Conservation (phyloP, 2,797 vertebrate species). For the Melanotaenia maccullochi region DNA sequence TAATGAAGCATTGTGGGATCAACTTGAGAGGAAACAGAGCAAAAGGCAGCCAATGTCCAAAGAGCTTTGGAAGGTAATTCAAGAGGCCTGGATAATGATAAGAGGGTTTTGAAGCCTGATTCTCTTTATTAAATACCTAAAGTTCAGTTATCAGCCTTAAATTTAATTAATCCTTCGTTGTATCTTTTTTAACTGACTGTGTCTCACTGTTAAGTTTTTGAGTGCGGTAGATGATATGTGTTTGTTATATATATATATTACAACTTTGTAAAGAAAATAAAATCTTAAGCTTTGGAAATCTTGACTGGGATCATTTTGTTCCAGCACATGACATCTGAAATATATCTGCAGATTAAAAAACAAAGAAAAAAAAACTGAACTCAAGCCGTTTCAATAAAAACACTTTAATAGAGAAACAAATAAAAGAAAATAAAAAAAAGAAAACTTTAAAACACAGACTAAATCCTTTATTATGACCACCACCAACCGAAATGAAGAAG, state of each 20-base stretch:
- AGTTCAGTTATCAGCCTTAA: neutral
- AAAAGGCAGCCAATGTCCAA: neutral
- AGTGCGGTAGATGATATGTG: slow-evolving; percentile 23
- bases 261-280: slow-evolving; percentile 69
- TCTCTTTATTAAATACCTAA: neutral
- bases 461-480: slow-evolving; percentile 82
- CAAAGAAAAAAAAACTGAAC: slow-evolving; percentile 13
- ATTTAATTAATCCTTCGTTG: neutral
- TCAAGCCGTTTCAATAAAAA: slow-evolving; percentile 73
- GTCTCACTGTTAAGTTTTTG: slow-evolving; percentile 28
- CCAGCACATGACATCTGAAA: neutral
- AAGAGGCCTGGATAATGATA: neutral
- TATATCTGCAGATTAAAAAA: neutral
- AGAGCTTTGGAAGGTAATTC: neutral
- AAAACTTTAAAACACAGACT: slow-evolving; percentile 81
- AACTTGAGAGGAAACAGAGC: neutral
- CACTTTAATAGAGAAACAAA: slow-evolving; percentile 84
- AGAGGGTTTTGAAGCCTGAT: too few relatives aligned
- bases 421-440: slow-evolving; percentile 53
- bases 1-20: neutral
- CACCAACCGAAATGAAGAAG: slow-evolving; percentile 80
- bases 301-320: neutral
- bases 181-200: slow-evolving; percentile 25
- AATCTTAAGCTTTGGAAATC: slow-evolving; percentile 37
- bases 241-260: slow-evolving; percentile 20